These are phyloP conservation scores for Arge pagana DNA, from an alignment of 2,888 invertebrate genomes.

Conservation along the genomic window DNA sequence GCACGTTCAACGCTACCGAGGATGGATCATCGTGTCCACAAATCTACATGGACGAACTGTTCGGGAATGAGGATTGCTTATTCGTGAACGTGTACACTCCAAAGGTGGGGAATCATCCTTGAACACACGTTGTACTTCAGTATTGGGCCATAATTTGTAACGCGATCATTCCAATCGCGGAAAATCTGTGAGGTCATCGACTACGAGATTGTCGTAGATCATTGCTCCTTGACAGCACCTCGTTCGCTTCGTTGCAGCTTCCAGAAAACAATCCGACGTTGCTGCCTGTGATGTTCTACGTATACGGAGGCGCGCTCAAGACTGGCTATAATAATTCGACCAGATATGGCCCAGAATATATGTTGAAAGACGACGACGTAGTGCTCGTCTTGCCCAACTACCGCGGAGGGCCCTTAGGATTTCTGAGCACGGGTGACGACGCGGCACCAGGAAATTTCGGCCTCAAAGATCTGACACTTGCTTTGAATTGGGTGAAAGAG, in stretches of 20 bases:
- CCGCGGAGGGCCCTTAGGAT: slow-evolving; percentile 1
- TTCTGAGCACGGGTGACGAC: slow-evolving; percentile 10
- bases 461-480: slow-evolving; percentile 1
- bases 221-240: neutral
- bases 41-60: neutral
- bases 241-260: no score
- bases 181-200: no score
- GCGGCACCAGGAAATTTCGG: slow-evolving; percentile 8
- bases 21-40: neutral
- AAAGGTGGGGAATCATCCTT: neutral
- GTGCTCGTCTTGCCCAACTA: slow-evolving; percentile 5
- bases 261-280: neutral
- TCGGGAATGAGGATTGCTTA: slow-evolving; percentile 9
- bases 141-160: no score
- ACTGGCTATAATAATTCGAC: neutral
- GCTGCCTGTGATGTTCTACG: slow-evolving; percentile 9
- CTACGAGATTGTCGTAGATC: neutral
- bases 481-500: slow-evolving; percentile 8
- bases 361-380: slow-evolving; percentile 6
- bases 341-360: neutral
- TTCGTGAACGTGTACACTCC: slow-evolving; percentile 15
- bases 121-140: no score
- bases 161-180: no score
- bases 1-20: slow-evolving; percentile 3
- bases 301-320: slow-evolving; percentile 4